Base-by-base conservation (phyloP, 2,113 vertebrate species). In the human region DNA sequence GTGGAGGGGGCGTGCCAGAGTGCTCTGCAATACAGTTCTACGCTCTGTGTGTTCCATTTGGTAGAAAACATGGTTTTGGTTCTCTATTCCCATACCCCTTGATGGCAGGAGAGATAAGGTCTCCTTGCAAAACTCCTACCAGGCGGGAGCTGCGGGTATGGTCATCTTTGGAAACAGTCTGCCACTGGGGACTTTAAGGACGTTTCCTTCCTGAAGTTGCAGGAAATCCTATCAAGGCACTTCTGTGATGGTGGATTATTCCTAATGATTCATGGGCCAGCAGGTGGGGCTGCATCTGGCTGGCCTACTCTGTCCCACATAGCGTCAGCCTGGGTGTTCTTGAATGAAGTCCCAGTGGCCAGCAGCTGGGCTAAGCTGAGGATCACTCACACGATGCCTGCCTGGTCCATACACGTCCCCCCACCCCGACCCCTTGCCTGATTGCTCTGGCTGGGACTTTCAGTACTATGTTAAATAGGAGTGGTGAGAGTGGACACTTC, bases 361-460 rank as follows among this genome's bases (percentile, higher is more conserved):
- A 23, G 38, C 70, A 13, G 38, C 38, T 70, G 68, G 68, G 35
- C 35, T 70, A 35, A 70, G 68, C 68, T 2, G 18, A 59, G 57
- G 22, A 22, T 59, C 57, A 64, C 25, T 32, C 25, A 11, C 30
- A 64, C 2, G 11, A 64, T 64, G 61, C 13, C 13, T 7, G 22
- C 6, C 38, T 35, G n/a, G 8, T 5, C 16, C 6, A 1, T 5
- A 3, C 22, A 13, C 27, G 27, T 10, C 45, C 16, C 14, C 12
- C 45, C 8, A 45, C 45, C 45, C 0, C 45, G 8, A 0, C 2
- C 8, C 18, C 8, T 55, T 55, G 18, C 52, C 52, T 55, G 52
- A 55, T 18, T 20, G 52, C 52, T 55, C 0, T 55, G 52, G 18
- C 52, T 55, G 52, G 52, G 52, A 7, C 5, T 55, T 55, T 20